These are phyloP conservation scores for Agapostemon virescens DNA, from an alignment of 2,888 invertebrate species.

Conservation along the genomic window DNA sequence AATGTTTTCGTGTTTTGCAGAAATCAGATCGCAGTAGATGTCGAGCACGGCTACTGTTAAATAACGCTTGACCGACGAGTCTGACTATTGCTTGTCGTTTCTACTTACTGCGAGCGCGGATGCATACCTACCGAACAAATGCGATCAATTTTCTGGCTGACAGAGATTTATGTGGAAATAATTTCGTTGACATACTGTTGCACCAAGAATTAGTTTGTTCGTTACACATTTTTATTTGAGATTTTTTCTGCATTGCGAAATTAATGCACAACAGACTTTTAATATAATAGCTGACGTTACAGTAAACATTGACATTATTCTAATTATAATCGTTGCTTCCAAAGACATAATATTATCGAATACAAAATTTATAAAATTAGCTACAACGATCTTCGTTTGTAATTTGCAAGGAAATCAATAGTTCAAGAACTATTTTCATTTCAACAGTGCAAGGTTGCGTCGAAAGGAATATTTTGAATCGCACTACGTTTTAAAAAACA, in stretches of 20 bases:
- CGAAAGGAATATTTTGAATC: too few species aligned
- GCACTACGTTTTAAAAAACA: too few species aligned
- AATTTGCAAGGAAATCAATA: too few species aligned
- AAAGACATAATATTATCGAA: too few species aligned
- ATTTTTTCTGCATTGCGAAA: not conserved
- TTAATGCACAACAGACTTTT: not conserved
- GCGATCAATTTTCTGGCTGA: not conserved
- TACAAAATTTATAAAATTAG: too few species aligned
- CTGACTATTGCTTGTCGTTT: not conserved
- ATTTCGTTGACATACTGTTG: not conserved
- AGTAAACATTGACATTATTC: not conserved
- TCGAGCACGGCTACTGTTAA: not conserved
- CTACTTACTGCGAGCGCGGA: not conserved
- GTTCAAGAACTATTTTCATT: too few species aligned
- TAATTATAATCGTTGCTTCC: too few species aligned
- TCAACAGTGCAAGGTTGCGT: too few species aligned
- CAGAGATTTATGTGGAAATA: not conserved
- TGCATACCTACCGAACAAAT: not conserved
- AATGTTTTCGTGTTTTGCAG: not conserved
- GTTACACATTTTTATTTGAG: not conserved
- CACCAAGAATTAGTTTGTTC: not conserved
- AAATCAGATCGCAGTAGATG: not conserved
- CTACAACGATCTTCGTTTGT: too few species aligned
- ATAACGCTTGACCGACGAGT: not conserved
- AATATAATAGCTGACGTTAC: not conserved